Percentiles rank a stretch among this genome's conserved stretches.
Evolutionary conservation across 2,888 invertebrate species (phyloP).

Genomic region (Odontomyia ornata): DNA sequence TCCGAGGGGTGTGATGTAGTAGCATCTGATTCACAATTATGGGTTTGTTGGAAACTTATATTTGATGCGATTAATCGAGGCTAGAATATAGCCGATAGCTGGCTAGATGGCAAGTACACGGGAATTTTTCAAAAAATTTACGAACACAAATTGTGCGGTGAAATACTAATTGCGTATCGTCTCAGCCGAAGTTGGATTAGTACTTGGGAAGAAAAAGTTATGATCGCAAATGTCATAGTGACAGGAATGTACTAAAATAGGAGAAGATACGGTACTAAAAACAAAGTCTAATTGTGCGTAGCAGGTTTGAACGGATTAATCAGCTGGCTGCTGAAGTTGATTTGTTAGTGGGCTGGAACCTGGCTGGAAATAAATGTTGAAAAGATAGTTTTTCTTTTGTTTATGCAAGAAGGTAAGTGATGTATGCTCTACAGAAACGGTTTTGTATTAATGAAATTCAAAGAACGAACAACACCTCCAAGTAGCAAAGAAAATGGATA

Average conservation of each 20-base stretch:
- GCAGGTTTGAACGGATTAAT: no score
- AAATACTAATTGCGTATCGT: conserved; percentile 33
- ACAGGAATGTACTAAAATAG: conserved; percentile 29
- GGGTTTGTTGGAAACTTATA: not conserved
- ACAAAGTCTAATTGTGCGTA: no score
- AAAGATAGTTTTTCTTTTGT: no score
- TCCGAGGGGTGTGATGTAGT: not conserved
- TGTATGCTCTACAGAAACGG: no score
- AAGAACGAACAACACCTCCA: no score
- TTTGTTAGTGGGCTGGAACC: no score
- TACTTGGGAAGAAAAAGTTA: not conserved
- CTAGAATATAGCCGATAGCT: not conserved
- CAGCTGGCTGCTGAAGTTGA: no score
- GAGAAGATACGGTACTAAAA: no score
- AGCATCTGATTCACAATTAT: not conserved
- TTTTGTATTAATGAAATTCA: no score
- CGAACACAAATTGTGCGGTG: not conserved
- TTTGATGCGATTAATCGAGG: not conserved
- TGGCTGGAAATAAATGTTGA: no score
- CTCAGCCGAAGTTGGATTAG: conserved; percentile 7
- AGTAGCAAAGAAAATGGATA: no score
- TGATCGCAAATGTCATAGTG: not conserved
- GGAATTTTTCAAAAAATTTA: conserved; percentile 10
- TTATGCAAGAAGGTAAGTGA: no score
- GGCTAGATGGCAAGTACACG: not conserved